These are phyloP conservation scores for Proteles cristata DNA, from an alignment of 2,113 vertebrate genomes.

Conservation along the genomic window DNA sequence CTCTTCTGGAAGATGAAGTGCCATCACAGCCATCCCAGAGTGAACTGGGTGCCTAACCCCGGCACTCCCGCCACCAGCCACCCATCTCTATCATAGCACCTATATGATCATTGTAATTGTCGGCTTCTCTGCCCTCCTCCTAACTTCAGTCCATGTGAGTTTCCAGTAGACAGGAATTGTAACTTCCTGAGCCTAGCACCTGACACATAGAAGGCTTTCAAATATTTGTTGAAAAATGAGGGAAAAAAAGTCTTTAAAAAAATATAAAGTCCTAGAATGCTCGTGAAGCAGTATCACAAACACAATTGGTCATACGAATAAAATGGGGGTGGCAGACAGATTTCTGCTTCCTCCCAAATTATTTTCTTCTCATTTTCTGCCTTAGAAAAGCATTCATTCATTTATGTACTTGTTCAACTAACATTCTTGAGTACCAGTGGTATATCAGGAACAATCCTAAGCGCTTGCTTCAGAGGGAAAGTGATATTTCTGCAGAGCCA, in stretches of 20 bases:
- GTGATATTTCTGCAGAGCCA: not conserved
- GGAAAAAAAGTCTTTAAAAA: not conserved
- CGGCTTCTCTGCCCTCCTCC: not conserved
- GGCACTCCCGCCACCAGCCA: not conserved
- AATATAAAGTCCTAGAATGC: not conserved
- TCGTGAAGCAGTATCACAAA: constrained; percentile 27
- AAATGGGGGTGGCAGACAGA: not conserved
- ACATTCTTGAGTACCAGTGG: not conserved
- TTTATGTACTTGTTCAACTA: not conserved
- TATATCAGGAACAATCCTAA: not conserved
- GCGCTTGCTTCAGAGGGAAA: not conserved
- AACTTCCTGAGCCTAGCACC: not conserved
- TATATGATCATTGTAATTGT: not conserved
- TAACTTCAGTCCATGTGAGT: not conserved
- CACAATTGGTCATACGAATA: not conserved
- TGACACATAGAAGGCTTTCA: not conserved
- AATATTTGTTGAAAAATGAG: not conserved
- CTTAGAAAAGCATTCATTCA: not conserved
- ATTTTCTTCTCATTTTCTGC: not conserved
- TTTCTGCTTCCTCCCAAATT: not conserved
- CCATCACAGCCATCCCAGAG: not conserved
- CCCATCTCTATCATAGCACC: not conserved
- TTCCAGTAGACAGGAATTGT: not conserved
- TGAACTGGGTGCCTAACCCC: not conserved
- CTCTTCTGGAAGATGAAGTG: not conserved